Base-by-base conservation (phyloP, 2,888 invertebrate genomes). In the Eupithecia exiguata region DNA sequence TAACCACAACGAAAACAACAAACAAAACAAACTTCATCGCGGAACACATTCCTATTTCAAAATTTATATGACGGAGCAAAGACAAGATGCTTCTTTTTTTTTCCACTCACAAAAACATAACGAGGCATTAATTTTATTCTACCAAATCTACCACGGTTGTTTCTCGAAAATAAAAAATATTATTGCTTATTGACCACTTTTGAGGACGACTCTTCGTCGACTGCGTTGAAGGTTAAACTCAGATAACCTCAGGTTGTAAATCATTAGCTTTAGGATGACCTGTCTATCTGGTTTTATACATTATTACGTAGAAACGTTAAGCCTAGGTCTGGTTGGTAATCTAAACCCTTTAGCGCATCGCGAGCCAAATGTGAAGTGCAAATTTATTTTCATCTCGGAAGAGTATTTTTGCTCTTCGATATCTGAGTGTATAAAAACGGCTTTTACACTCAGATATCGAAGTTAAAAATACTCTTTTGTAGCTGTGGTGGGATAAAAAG, bases 1-100 rank as follows among this genome's bases (percentile, higher is more conserved):
- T 4, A 12, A 43, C 30, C 46, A 49, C 46, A 43, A n/a, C 40
- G 10, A 69, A 62, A 63, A 63, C 12, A 21, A 63, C 36, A 46
- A 43, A 36, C 43, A 62, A 69, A 70, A 70, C 63, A 63, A 63
- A 46, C 62, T 63, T n/a, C 40, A 62, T 43, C 63, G 36, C 63
- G 38, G 30, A 38, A 58, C 58, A 1, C 25, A 58, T 25, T 58
- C 25, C 12, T 2, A 65, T 65, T 65, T n/a, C 5, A 38, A 65
- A 65, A 35, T 36, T 38, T 12, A 10, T 38, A 38, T 63, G 10
- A 53, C 43, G 16, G n/a, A 58, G 58, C 21, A 53, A 10, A 53
- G 21, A 25, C 58, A 25, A 58, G 4, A 10, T 5, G 3, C 53
- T 3, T 3, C 9, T 53, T 53, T 25, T 25, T 58, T 58, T 53